phyloP scores from a whole-genome alignment of 92 coral and sea anemone genomes.

The Desmophyllum pertusum region DNA sequence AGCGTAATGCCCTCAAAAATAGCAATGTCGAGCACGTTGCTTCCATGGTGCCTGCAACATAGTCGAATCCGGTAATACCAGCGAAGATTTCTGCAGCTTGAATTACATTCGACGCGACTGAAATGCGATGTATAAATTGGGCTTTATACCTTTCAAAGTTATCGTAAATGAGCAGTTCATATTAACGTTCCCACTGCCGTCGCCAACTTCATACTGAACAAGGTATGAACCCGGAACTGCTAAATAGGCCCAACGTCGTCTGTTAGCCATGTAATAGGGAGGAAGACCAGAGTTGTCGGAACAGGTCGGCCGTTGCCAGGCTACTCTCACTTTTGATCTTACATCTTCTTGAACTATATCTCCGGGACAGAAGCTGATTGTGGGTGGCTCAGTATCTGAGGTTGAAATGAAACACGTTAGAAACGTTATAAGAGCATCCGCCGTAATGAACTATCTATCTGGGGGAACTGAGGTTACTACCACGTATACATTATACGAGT shows the following conservation, averaged over 20 bases:
- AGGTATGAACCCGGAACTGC: constrained; percentile 45
- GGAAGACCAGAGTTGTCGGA: constrained; percentile 74
- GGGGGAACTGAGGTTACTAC: too few species aligned
- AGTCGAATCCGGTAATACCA: too few species aligned
- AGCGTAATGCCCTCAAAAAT: too few species aligned
- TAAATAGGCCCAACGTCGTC: constrained; percentile 34
- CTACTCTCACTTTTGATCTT: not conserved
- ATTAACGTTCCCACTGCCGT: constrained; percentile 9
- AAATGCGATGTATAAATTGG: too few species aligned
- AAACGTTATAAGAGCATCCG: not conserved
- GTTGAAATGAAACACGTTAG: not conserved
- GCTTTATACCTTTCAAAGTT: constrained; percentile 55
- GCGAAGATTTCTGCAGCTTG: too few species aligned
- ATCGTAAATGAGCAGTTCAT: constrained; percentile 60
- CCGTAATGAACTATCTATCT: too few species aligned
- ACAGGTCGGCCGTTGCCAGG: constrained; percentile 70
- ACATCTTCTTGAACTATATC: constrained; percentile 39
- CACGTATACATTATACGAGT: too few species aligned
- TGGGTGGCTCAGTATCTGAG: constrained; percentile 76
- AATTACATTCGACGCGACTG: too few species aligned
- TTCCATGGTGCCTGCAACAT: too few species aligned
- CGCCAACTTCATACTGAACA: constrained; percentile 22
- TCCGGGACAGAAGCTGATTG: constrained; percentile 62
- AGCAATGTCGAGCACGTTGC: too few species aligned
- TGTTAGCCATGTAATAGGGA: constrained; percentile 34